Conservation (phyloP, 2,888 invertebrate genomes). For the Galerucella calmariensis region DNA sequence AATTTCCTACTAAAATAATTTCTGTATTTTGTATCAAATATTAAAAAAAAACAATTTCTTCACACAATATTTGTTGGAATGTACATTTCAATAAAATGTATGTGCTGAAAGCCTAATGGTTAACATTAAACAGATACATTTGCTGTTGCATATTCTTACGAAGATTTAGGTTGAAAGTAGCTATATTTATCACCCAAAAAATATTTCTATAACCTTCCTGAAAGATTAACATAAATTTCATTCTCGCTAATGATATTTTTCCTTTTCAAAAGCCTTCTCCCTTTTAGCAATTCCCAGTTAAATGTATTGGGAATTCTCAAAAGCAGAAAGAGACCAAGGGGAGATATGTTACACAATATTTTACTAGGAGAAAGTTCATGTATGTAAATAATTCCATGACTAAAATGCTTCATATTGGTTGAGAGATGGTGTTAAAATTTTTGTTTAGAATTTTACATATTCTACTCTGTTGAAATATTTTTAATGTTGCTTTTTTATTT, state of each 20-base stretch:
- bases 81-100: not conserved
- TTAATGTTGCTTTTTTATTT: no score
- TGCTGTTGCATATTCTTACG: slow-evolving; percentile 13
- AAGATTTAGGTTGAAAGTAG: slow-evolving; percentile 14
- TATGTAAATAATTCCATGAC: slow-evolving; percentile 29
- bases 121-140: not conserved
- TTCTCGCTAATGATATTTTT: slow-evolving; percentile 41
- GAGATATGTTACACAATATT: slow-evolving; percentile 40
- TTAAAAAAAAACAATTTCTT: no score
- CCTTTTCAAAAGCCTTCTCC: slow-evolving; percentile 39
- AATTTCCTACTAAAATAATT: no score
- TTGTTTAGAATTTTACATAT: not conserved
- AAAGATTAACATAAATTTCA: slow-evolving; percentile 39
- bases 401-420: slow-evolving; percentile 21
- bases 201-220: slow-evolving; percentile 31
- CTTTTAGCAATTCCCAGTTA: slow-evolving; percentile 41
- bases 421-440: not conserved
- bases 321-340: slow-evolving; percentile 33
- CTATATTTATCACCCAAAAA: slow-evolving; percentile 34
- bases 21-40: no score
- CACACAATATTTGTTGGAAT: no score
- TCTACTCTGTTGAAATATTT: no score
- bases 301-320: slow-evolving; percentile 38
- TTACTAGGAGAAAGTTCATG: slow-evolving; percentile 25
- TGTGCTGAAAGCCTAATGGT: not conserved